Evolutionary conservation across 2,888 invertebrate species (phyloP).

Genomic region (Camptogramma bilineatum): DNA sequence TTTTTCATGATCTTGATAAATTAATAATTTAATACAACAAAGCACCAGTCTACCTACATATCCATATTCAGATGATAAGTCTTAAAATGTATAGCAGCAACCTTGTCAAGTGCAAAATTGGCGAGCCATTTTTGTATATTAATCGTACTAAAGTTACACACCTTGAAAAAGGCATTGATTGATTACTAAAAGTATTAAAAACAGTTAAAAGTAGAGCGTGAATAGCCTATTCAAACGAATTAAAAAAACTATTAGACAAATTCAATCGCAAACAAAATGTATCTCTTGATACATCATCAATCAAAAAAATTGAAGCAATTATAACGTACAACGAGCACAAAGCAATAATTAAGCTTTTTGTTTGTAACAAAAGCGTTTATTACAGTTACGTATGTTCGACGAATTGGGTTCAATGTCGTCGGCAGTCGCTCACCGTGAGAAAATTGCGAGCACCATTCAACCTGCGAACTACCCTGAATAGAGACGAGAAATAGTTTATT

Average conservation of each 20-base stretch:
- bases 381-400: slow-evolving; percentile 39
- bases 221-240: slow-evolving; percentile 4
- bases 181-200: slow-evolving; percentile 1
- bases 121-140: slow-evolving; percentile 7
- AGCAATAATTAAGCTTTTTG: slow-evolving; percentile 29
- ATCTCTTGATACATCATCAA: slow-evolving; percentile 21
- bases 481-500: not conserved
- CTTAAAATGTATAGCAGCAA: slow-evolving; percentile 10
- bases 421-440: slow-evolving; percentile 60
- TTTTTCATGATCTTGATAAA: not conserved
- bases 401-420: slow-evolving; percentile 57
- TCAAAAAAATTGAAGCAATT: slow-evolving; percentile 27
- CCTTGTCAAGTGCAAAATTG: slow-evolving; percentile 17
- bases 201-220: not conserved
- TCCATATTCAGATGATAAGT: slow-evolving; percentile 1
- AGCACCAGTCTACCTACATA: not conserved
- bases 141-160: slow-evolving; percentile 13
- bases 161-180: slow-evolving; percentile 25
- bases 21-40: not conserved
- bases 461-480: slow-evolving; percentile 13
- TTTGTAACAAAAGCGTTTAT: slow-evolving; percentile 32
- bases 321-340: slow-evolving; percentile 13
- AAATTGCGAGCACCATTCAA: slow-evolving; percentile 46
- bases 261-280: slow-evolving; percentile 7
- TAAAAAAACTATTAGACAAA: slow-evolving; percentile 12